phyloP scores from a whole-genome alignment of 2,797 vertebrate genomes.

The Tragopan temminckii region DNA sequence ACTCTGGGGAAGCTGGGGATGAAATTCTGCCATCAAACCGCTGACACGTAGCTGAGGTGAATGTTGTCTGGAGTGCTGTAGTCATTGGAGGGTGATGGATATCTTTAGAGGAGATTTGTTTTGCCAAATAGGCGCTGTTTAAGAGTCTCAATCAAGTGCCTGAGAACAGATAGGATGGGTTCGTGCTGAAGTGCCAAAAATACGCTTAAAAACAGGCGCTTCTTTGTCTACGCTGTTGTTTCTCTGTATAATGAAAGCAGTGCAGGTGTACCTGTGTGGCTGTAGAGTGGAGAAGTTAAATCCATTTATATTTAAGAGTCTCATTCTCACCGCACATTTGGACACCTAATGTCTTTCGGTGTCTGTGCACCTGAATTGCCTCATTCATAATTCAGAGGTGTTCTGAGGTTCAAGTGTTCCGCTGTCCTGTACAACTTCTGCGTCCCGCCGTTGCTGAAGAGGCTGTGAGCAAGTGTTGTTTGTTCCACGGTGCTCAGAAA shows the following conservation, averaged over 20 bases:
- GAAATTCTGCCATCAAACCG: background rate
- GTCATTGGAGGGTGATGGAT: background rate
- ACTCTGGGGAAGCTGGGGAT: background rate
- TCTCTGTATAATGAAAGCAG: background rate
- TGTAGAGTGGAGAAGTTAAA: background rate
- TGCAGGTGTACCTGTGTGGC: background rate
- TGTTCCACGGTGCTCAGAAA: background rate
- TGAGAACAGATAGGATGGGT: background rate
- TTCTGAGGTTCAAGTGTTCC: accelerated
- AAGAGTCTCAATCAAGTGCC: background rate
- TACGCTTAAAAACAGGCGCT: background rate
- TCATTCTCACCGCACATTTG: background rate
- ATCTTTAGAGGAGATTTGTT: background rate
- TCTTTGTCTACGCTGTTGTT: background rate
- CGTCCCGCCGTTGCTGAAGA: background rate
- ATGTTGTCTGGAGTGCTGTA: accelerated
- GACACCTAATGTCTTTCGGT: background rate
- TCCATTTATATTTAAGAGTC: background rate
- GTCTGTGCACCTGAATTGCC: background rate
- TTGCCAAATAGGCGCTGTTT: background rate
- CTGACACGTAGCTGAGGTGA: background rate
- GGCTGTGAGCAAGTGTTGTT: background rate
- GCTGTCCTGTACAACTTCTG: background rate
- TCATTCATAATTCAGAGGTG: background rate
- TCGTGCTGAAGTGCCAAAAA: background rate